These are phyloP conservation scores for Nomada lathburiana DNA, from an alignment of 2,888 invertebrate genomes.

Conservation along the genomic window DNA sequence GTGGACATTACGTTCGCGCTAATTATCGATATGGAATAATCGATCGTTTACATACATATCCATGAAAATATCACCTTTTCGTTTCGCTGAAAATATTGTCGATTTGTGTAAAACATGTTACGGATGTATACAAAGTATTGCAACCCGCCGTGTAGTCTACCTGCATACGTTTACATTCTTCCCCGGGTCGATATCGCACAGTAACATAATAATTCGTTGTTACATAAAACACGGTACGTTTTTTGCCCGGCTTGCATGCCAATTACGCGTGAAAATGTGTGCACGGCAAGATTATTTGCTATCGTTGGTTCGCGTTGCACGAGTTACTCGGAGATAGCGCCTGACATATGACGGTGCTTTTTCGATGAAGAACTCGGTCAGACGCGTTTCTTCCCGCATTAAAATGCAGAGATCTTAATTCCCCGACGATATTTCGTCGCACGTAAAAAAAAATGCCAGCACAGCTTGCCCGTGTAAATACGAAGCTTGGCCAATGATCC, in stretches of 20 bases:
- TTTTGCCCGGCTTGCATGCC: slow-evolving; percentile 22
- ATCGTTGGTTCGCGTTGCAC: slow-evolving; percentile 12
- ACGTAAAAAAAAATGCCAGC: slow-evolving; percentile 24
- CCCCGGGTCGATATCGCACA: background rate
- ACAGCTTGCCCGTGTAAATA: slow-evolving; percentile 6
- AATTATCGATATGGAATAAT: slow-evolving; percentile 23
- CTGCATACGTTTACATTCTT: slow-evolving; percentile 21
- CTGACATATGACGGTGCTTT: slow-evolving; percentile 5
- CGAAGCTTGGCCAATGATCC: slow-evolving; percentile 12
- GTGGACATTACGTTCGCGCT: slow-evolving; percentile 13
- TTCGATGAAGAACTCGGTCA: background rate
- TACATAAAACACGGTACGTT: slow-evolving; percentile 35
- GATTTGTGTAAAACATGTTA: background rate
- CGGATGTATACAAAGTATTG: background rate
- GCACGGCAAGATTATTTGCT: slow-evolving; percentile 34
- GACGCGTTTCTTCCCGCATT: slow-evolving; percentile 20
- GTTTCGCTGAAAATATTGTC: background rate
- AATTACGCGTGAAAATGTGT: slow-evolving; percentile 41
- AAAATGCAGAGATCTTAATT: slow-evolving; percentile 28
- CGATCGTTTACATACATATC: background rate
- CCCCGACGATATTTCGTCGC: slow-evolving; percentile 12
- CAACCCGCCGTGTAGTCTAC: background rate
- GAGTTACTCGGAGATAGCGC: slow-evolving; percentile 22
- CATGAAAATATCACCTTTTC: background rate
- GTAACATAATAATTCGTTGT: slow-evolving; percentile 42